Conservation (phyloP, 2,797 vertebrate species). For the Intellagama lesueurii region DNA sequence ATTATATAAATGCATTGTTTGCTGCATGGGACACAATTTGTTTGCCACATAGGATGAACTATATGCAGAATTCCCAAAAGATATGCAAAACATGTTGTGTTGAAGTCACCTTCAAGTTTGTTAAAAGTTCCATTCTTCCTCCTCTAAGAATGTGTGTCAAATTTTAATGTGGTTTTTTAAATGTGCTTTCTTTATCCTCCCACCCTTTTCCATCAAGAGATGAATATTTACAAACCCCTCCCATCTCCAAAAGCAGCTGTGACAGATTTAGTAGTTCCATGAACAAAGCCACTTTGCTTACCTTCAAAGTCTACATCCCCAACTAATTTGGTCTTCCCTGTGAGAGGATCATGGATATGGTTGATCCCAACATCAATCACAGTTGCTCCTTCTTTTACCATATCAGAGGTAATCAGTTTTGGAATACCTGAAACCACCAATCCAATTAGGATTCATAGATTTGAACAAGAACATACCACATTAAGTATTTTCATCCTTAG, state of each 20-base stretch:
- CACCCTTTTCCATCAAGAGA: background rate
- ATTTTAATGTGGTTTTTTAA: background rate
- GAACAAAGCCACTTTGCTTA: slow-evolving; percentile 69
- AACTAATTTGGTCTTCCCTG: slow-evolving; percentile 85
- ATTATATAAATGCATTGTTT: background rate
- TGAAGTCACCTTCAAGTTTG: background rate
- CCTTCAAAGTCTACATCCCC: slow-evolving; percentile 96
- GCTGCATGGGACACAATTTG: too few relatives aligned
- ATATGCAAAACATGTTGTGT: background rate
- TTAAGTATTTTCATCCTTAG: background rate
- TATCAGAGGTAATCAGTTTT: slow-evolving; percentile 89
- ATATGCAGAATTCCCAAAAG: background rate
- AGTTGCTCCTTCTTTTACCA: slow-evolving; percentile 92
- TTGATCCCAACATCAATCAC: slow-evolving; percentile 95
- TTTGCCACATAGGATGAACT: background rate
- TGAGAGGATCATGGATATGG: slow-evolving; percentile 84
- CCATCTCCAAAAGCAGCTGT: background rate
- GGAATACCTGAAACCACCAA: slow-evolving; percentile 85
- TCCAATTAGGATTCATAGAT: slow-evolving; percentile 18
- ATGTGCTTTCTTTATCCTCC: too few relatives aligned
- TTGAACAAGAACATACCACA: background rate
- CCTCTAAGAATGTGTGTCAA: background rate
- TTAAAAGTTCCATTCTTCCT: too few relatives aligned
- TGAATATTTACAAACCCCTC: background rate
- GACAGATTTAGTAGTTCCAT: rapidly evolving